Conservation (phyloP, 2,888 invertebrate species). For the Troides aeacus region DNA sequence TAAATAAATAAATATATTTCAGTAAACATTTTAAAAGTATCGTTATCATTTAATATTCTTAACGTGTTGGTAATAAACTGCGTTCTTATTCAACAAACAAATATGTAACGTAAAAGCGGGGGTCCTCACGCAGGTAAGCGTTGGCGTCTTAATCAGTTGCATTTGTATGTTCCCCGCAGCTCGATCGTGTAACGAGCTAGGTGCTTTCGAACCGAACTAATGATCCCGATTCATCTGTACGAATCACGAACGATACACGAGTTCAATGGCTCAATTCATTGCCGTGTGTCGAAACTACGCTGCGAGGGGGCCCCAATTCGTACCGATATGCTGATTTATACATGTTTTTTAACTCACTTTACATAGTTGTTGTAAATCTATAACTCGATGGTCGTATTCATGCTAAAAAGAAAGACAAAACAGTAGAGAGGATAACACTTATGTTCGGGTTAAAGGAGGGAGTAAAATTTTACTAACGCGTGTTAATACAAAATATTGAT, state of each 20-base stretch:
- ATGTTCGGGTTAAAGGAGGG: no score
- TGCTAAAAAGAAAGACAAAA: no score
- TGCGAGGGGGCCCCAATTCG: not conserved
- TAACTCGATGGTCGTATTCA: not conserved
- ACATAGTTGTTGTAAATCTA: not conserved
- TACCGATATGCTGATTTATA: not conserved
- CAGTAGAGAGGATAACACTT: no score
- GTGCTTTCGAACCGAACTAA: slow-evolving; percentile 32
- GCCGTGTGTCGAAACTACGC: slow-evolving; percentile 15
- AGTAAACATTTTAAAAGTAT: no score
- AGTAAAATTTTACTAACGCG: no score
- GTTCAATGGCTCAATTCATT: slow-evolving; percentile 34
- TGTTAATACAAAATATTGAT: no score
- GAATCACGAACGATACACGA: slow-evolving; percentile 35
- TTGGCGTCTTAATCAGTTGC: slow-evolving; percentile 21
- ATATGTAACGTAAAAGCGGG: slow-evolving; percentile 10
- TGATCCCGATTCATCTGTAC: slow-evolving; percentile 33
- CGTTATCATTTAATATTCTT: not conserved
- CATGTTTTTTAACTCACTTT: slow-evolving; percentile 2
- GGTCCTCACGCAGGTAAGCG: slow-evolving; percentile 10
- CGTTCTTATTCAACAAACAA: not conserved
- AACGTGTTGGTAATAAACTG: not conserved
- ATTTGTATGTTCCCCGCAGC: slow-evolving; percentile 18
- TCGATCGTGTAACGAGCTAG: slow-evolving; percentile 22
- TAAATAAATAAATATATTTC: not conserved